phyloP scores from a whole-genome alignment of 2,797 vertebrate genomes.

The Aphelocoma californica region DNA sequence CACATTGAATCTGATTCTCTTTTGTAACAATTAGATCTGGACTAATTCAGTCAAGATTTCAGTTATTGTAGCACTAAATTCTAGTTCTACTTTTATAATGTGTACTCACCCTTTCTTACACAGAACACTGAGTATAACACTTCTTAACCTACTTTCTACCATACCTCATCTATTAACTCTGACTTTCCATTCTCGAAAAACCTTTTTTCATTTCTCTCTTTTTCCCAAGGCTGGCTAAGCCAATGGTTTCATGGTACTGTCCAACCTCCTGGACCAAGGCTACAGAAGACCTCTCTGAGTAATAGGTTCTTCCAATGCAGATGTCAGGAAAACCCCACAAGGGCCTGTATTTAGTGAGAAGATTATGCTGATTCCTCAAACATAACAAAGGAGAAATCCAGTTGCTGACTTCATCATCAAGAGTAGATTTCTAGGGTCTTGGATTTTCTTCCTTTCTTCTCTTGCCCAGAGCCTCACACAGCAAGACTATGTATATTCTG shows the following conservation, averaged over 20 bases:
- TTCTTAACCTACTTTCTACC: neutral
- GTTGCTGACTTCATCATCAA: neutral
- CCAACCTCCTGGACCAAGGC: neutral
- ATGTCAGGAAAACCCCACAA: neutral
- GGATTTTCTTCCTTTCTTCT: neutral
- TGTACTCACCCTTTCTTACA: neutral
- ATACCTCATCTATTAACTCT: neutral
- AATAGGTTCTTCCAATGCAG: neutral
- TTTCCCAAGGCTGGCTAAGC: neutral
- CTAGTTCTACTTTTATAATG: neutral
- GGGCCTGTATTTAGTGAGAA: neutral
- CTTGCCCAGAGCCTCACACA: neutral
- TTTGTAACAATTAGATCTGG: neutral
- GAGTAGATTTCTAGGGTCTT: neutral
- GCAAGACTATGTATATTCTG: neutral
- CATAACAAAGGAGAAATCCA: neutral
- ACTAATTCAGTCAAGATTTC: neutral
- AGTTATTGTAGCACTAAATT: neutral
- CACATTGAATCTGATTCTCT: accelerated
- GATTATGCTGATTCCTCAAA: neutral
- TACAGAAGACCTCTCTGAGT: neutral
- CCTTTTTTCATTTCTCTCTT: neutral
- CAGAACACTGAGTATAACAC: neutral
- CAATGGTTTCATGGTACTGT: neutral
- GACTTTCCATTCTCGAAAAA: neutral